These are phyloP conservation scores for Sceloporus tristichus DNA, from an alignment of 2,113 vertebrate species.

Conservation along the genomic window DNA sequence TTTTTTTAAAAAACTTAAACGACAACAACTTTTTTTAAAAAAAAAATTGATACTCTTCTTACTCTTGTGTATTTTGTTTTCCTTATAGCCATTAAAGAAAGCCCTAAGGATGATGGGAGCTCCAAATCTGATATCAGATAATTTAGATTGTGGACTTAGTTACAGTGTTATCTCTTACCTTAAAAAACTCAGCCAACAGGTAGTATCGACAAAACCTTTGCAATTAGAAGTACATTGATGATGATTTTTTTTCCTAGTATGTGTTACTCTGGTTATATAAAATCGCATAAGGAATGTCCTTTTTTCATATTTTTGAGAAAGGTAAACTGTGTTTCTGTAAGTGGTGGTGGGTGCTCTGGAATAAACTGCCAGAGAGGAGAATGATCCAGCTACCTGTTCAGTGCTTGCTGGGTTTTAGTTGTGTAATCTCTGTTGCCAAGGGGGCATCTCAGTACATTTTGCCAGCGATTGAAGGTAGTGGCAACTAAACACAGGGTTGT, in stretches of 20 bases:
- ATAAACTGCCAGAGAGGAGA: not conserved
- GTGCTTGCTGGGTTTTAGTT: not conserved
- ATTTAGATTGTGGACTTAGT: slow-evolving; percentile 90
- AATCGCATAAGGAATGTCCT: slow-evolving; percentile 62
- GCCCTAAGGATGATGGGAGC: slow-evolving; percentile 90
- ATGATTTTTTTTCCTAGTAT: slow-evolving; percentile 72
- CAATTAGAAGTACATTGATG: slow-evolving; percentile 84
- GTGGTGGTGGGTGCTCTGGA: not conserved
- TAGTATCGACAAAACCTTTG: slow-evolving; percentile 87
- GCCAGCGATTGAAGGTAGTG: not conserved
- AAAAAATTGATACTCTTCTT: slow-evolving; percentile 79
- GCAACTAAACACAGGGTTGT: no score
- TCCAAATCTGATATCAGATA: slow-evolving; percentile 89
- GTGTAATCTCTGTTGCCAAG: not conserved
- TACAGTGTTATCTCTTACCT: slow-evolving; percentile 91
- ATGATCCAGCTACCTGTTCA: not conserved
- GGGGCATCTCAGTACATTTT: not conserved
- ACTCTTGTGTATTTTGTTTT: slow-evolving; percentile 86
- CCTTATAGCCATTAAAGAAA: slow-evolving; percentile 90
- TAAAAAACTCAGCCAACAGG: slow-evolving; percentile 92
- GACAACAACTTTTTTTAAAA: slow-evolving; percentile 18
- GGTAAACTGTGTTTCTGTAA: not conserved
- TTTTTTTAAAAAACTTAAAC: slow-evolving; percentile 65
- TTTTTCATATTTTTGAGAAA: not conserved
- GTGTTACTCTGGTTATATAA: slow-evolving; percentile 72